Conservation (phyloP, 2,797 vertebrate species). For the Betta splendens region DNA sequence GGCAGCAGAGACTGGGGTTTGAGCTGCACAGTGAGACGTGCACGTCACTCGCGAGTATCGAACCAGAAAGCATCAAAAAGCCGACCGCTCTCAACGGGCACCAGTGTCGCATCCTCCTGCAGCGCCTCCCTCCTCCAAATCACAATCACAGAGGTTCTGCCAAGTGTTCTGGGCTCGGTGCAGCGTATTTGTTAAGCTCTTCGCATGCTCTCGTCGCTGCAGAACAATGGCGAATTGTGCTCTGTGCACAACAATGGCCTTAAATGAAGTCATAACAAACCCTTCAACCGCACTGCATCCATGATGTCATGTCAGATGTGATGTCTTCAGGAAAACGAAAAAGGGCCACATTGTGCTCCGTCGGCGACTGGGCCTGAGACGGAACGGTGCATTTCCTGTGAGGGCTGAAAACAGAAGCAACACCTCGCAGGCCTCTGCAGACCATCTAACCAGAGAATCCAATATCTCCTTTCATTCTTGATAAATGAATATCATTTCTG, state of each 20-base stretch:
- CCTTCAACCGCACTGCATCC: constrained; percentile 56
- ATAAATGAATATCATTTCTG: constrained; percentile 17
- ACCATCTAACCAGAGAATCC: constrained; percentile 12
- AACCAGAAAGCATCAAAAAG: constrained; percentile 8
- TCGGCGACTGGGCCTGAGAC: constrained; percentile 31
- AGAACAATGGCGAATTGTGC: constrained; percentile 73
- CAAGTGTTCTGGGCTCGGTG: constrained; percentile 58
- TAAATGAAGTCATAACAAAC: constrained; percentile 74
- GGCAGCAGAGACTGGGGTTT: constrained; percentile 12
- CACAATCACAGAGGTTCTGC: constrained; percentile 51
- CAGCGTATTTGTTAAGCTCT: constrained; percentile 62
- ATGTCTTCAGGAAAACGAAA: constrained; percentile 67
- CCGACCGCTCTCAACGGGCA: constrained; percentile 2
- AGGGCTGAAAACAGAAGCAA: constrained; percentile 40
- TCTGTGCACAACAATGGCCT: constrained; percentile 63
- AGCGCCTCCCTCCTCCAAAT: constrained; percentile 29
- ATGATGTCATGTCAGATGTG: constrained; percentile 72
- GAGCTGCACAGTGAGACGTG: neutral
- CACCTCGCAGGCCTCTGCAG: constrained; percentile 28
- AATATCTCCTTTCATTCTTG: constrained; percentile 21
- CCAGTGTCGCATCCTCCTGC: constrained; percentile 16
- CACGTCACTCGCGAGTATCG: constrained; percentile 2
- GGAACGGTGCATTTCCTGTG: constrained; percentile 50
- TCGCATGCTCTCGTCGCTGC: constrained; percentile 49
- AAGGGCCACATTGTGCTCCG: constrained; percentile 53